These are phyloP conservation scores for Eptatretus burgeri DNA, from an alignment of 2,113 vertebrate genomes.

Conservation along the genomic window DNA sequence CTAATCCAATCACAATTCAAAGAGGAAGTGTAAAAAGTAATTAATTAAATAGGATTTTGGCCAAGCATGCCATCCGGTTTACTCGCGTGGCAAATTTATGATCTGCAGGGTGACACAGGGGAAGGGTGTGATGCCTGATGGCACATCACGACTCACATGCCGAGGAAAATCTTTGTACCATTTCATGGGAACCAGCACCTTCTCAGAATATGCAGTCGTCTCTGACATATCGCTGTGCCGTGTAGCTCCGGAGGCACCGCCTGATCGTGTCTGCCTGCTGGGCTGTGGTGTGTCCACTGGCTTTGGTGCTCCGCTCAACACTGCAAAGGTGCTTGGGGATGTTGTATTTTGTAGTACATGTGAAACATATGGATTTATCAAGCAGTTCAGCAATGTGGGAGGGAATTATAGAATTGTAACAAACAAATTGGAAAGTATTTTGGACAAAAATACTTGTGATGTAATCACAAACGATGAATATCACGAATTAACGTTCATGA, in stretches of 20 bases:
- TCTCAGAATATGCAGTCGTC: constrained; percentile 39
- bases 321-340: constrained; percentile 21
- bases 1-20: too few species aligned
- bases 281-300: constrained; percentile 35
- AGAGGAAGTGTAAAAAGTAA: too few species aligned
- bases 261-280: constrained; percentile 34
- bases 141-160: constrained; percentile 35
- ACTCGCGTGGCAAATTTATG: too few species aligned
- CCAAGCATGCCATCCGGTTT: too few species aligned
- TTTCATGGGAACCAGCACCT: constrained; percentile 32
- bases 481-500: too few species aligned
- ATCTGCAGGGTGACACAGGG: constrained; percentile 26
- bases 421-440: too few species aligned
- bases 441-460: too few species aligned
- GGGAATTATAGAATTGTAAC: too few species aligned
- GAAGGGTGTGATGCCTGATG: constrained; percentile 45
- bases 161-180: constrained; percentile 28
- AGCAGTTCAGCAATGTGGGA: too few species aligned
- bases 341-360: not conserved
- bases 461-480: too few species aligned
- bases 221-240: constrained; percentile 22
- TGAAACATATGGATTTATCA: too few species aligned
- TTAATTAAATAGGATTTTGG: too few species aligned
- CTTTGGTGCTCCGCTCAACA: constrained; percentile 38
- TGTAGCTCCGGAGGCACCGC: constrained; percentile 25